A percentile compares a stretch with the other conserved stretches of the same genome.
phyloP scores from a whole-genome alignment of 2,797 vertebrate species.

The Limnodromus scolopaceus region DNA sequence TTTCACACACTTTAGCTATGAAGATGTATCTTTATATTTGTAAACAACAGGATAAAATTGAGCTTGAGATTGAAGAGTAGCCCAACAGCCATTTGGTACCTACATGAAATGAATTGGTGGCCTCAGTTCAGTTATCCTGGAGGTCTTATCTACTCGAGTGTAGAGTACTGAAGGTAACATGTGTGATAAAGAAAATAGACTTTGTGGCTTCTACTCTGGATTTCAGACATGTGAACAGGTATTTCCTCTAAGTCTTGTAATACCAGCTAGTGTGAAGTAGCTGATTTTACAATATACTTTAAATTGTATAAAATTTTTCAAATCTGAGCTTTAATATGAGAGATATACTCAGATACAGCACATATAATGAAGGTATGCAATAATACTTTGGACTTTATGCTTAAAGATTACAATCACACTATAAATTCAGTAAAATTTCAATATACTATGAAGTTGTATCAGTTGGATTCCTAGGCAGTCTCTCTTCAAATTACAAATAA shows the following conservation, averaged over 20 bases:
- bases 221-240: conserved; percentile 59
- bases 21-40: neutral
- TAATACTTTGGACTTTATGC: neutral
- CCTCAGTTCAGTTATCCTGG: conserved; percentile 83
- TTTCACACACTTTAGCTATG: neutral
- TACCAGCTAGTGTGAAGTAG: conserved; percentile 57
- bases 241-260: neutral
- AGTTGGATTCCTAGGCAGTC: neutral
- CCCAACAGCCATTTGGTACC: neutral
- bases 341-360: neutral
- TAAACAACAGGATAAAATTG: neutral
- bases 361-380: neutral
- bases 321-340: neutral
- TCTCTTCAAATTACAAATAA: neutral
- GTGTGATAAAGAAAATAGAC: conserved; percentile 66
- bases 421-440: neutral
- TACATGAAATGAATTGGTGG: conserved; percentile 60
- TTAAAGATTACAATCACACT: neutral
- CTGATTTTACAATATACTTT: conserved; percentile 57
- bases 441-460: neutral
- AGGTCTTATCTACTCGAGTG: conserved; percentile 79
- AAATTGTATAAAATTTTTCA: conserved; percentile 31
- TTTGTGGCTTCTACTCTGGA: conserved; percentile 43
- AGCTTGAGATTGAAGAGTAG: neutral
- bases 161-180: conserved; percentile 80